A percentile compares a stretch with the other conserved stretches of the same genome.
phyloP scores from a whole-genome alignment of 2,113 vertebrate genomes.

The Marcusenius ussheri region DNA sequence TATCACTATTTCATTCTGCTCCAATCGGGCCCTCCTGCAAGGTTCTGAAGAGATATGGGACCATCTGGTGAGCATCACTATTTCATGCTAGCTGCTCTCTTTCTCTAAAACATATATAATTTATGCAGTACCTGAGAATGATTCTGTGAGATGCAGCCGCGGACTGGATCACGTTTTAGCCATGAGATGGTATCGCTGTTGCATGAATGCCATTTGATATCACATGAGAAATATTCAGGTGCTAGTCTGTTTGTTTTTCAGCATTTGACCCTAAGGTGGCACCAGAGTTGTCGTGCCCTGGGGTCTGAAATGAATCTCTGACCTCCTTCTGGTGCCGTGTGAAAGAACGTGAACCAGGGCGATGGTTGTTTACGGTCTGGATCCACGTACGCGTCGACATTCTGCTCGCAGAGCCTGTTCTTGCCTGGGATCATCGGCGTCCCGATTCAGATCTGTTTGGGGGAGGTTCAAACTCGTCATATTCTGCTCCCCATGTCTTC shows the following conservation, averaged over 20 bases:
- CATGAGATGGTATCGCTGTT: background rate
- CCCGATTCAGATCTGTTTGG: background rate
- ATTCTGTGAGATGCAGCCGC: background rate
- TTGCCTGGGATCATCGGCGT: background rate
- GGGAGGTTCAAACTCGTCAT: background rate
- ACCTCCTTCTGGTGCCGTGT: background rate
- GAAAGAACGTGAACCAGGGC: background rate
- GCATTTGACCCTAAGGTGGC: background rate
- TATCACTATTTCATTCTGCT: background rate
- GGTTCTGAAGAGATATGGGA: background rate
- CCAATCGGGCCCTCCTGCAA: background rate
- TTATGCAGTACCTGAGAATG: background rate
- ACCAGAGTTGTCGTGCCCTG: background rate
- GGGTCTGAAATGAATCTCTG: background rate
- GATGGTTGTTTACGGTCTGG: background rate
- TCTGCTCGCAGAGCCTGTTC: background rate
- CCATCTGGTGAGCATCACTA: conserved; percentile 7
- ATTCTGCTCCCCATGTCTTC: background rate
- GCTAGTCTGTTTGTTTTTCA: background rate
- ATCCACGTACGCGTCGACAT: background rate
- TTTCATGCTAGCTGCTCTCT: conserved; percentile 9
- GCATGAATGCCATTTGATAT: background rate
- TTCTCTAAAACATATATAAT: background rate
- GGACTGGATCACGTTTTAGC: background rate
- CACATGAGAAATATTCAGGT: background rate